These are phyloP conservation scores for Drosophila rufa DNA, from an alignment of 1,140 invertebrate species.

Conservation along the genomic window DNA sequence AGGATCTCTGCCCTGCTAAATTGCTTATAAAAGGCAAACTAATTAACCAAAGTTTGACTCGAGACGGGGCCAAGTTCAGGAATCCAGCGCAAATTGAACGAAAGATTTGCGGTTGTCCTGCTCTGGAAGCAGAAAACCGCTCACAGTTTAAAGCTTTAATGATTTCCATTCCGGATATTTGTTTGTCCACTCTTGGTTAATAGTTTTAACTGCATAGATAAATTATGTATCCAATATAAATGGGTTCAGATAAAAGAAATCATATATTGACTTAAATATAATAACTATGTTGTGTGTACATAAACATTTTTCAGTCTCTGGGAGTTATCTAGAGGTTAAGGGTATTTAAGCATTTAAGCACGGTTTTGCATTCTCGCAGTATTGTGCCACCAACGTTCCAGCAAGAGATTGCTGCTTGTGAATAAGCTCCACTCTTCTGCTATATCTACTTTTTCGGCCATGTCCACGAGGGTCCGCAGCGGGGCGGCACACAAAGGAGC, in stretches of 20 bases:
- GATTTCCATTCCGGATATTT: not conserved
- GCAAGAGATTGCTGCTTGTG: constrained; percentile 9
- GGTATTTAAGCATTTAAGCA: not conserved
- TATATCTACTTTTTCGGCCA: not conserved
- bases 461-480: not conserved
- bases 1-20: constrained; percentile 53
- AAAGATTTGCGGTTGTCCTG: constrained; percentile 45
- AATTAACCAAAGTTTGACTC: constrained; percentile 65
- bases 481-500: constrained; percentile 42
- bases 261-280: not conserved
- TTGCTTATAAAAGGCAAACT: constrained; percentile 67
- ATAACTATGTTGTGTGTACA: too few species aligned
- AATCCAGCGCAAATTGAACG: constrained; percentile 59
- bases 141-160: not conserved
- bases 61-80: constrained; percentile 14
- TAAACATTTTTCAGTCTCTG: not conserved
- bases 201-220: not conserved
- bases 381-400: not conserved
- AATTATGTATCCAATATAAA: not conserved
- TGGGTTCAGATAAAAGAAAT: not conserved
- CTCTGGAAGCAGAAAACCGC: too few species aligned
- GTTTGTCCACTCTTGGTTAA: not conserved
- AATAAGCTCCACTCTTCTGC: not conserved
- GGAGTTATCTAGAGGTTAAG: not conserved
- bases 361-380: not conserved